phyloP scores from a whole-genome alignment of 2,113 vertebrate genomes.

The Scolopax mira region DNA sequence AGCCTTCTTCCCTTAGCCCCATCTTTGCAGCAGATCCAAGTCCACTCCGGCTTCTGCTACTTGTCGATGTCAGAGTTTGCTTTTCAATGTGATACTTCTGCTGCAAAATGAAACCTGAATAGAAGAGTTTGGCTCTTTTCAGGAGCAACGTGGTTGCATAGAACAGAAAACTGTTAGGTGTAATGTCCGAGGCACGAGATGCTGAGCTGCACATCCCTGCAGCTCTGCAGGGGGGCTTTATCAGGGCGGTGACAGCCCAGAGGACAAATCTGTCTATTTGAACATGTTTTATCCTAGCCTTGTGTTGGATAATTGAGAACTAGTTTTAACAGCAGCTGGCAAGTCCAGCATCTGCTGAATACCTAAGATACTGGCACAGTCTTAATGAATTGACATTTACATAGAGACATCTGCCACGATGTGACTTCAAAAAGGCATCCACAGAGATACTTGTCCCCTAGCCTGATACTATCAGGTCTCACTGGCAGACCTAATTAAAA shows the following conservation, averaged over 20 bases:
- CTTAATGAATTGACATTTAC: not conserved
- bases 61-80: not conserved
- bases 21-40: not conserved
- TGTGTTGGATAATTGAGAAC: not conserved
- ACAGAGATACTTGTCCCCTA: not conserved
- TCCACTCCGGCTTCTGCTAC: not conserved
- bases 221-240: not conserved
- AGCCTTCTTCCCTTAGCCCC: not conserved
- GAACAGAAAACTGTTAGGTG: not conserved
- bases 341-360: not conserved
- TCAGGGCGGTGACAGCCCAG: not conserved
- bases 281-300: not conserved
- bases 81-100: not conserved
- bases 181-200: rapidly evolving
- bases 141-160: not conserved
- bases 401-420: not conserved
- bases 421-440: not conserved
- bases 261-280: not conserved
- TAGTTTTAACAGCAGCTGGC: not conserved
- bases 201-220: not conserved
- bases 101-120: not conserved
- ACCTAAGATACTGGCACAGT: not conserved
- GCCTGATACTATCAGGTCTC: not conserved
- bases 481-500: not conserved
- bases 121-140: not conserved